phyloP scores from a whole-genome alignment of 2,113 vertebrate species.

The Geococcyx californianus region DNA sequence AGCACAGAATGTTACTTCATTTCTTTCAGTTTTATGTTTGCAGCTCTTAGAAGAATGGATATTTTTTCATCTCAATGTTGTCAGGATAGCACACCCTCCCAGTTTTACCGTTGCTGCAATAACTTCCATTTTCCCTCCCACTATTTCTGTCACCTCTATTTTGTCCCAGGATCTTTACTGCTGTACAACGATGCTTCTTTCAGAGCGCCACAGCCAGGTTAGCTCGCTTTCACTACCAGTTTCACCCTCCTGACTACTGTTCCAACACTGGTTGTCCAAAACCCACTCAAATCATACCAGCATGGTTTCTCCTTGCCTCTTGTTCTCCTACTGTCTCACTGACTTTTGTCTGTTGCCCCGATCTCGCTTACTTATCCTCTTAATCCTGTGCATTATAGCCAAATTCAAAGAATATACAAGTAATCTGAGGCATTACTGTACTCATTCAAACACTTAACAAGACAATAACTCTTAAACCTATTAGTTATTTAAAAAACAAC shows the following conservation, averaged over 20 bases:
- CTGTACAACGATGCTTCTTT: not conserved
- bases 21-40: not conserved
- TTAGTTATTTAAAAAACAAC: not conserved
- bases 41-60: not conserved
- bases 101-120: not conserved
- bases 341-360: not conserved
- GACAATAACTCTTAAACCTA: not conserved
- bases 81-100: rapidly evolving
- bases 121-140: not conserved
- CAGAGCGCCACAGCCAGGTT: not conserved
- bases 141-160: not conserved
- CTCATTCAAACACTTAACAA: not conserved
- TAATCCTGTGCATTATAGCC: not conserved
- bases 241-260: not conserved
- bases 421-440: not conserved
- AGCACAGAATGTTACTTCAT: not conserved
- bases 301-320: not conserved
- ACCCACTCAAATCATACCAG: not conserved
- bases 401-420: not conserved
- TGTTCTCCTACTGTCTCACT: not conserved
- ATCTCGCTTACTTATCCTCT: not conserved
- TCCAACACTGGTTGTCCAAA: not conserved
- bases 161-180: not conserved
- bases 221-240: not conserved
- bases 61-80: not conserved